Evolutionary conservation across 2,113 vertebrate species (phyloP).

Genomic region (Heterochromis multidens): DNA sequence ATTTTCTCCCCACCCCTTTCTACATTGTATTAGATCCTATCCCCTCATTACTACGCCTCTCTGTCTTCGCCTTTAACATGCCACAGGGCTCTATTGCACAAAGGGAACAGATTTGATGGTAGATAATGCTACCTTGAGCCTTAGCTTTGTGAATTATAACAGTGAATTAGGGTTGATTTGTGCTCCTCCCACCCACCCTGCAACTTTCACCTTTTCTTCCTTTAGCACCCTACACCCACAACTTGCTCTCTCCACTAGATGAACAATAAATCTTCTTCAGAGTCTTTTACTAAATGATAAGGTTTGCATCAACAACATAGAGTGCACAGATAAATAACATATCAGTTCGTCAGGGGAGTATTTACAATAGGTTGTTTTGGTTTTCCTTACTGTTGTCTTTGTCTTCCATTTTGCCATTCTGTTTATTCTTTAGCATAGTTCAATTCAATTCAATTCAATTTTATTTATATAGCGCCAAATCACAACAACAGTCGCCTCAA

Average conservation of each 20-base stretch:
- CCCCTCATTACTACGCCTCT: conserved; percentile 36
- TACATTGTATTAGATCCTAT: conserved; percentile 1
- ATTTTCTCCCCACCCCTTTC: conserved; percentile 4
- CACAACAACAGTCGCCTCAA: no score
- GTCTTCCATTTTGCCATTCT: neutral
- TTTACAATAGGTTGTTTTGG: neutral
- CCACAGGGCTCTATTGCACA: conserved; percentile 1
- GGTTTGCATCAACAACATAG: neutral
- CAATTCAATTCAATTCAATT: no score
- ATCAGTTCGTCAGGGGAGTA: neutral
- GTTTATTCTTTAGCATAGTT: neutral
- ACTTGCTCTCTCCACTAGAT: neutral
- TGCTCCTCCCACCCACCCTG: conserved; percentile 8
- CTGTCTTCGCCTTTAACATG: conserved; percentile 17
- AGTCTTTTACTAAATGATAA: conserved; percentile 4
- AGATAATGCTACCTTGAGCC: conserved; percentile 41
- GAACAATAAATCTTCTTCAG: conserved; percentile 6
- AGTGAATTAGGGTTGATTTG: conserved; percentile 45
- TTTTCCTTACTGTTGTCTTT: neutral
- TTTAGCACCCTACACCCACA: conserved; percentile 28
- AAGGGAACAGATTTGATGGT: conserved; percentile 31
- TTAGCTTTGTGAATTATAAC: conserved; percentile 41
- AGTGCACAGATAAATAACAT: conserved; percentile 20
- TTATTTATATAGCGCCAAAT: no score
- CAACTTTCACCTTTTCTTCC: conserved; percentile 15